These are phyloP conservation scores for Mesochorus sp. DNA, from an alignment of 2,888 invertebrate species.

Conservation along the genomic window DNA sequence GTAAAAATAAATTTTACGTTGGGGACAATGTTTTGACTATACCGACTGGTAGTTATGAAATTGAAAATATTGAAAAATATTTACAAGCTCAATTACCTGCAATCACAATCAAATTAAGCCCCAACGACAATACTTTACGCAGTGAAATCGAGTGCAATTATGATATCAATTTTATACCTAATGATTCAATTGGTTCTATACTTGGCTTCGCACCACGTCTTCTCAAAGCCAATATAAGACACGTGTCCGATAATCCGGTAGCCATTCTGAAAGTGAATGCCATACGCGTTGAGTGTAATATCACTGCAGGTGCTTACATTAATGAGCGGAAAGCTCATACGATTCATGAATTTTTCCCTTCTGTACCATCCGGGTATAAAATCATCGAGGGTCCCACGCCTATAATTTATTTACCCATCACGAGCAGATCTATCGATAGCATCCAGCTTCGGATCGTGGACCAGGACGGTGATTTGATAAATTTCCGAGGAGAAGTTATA, in stretches of 20 bases:
- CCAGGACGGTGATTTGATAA: too few relatives aligned
- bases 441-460: constrained; percentile 59
- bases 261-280: constrained; percentile 71
- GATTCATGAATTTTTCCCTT: constrained; percentile 60
- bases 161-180: constrained; percentile 50
- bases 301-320: too few relatives aligned
- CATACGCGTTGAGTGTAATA: constrained; percentile 70
- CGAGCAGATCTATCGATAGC: too few relatives aligned
- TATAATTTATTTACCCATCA: too few relatives aligned
- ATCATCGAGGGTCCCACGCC: too few relatives aligned
- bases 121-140: constrained; percentile 71
- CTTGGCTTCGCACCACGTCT: constrained; percentile 66
- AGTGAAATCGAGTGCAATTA: constrained; percentile 59
- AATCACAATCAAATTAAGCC: constrained; percentile 40
- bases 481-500: too few relatives aligned
- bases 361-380: too few relatives aligned
- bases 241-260: constrained; percentile 72
- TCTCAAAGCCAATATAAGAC: constrained; percentile 49
- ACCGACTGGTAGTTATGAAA: constrained; percentile 73
- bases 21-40: constrained; percentile 46
- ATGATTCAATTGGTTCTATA: constrained; percentile 63
- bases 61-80: too few relatives aligned
- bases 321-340: constrained; percentile 71
- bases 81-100: constrained; percentile 41
- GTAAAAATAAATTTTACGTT: neutral